These are phyloP conservation scores for Caenorhabditis remanei DNA, from an alignment of 1,140 invertebrate species.

Conservation along the genomic window DNA sequence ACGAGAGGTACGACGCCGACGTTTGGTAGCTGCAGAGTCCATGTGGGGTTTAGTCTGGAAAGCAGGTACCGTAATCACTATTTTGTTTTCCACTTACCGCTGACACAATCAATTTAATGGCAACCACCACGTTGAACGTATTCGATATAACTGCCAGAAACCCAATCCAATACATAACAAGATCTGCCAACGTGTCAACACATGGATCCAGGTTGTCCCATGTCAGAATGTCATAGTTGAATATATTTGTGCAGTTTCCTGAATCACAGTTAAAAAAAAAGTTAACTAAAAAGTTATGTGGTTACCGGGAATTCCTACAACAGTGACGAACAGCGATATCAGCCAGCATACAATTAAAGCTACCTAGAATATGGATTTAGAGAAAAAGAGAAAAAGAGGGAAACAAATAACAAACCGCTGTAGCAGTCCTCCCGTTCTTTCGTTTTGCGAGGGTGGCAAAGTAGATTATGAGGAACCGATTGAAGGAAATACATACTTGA, in stretches of 20 bases:
- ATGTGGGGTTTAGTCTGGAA: constrained; percentile 34
- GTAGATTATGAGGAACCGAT: constrained; percentile 16
- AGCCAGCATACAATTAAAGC: neutral
- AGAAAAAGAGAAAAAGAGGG: neutral
- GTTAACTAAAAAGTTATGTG: no score
- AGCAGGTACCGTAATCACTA: neutral
- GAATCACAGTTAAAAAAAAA: no score
- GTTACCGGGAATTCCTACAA: constrained; percentile 1
- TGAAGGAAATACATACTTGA: constrained; percentile 25
- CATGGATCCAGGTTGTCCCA: constrained; percentile 42
- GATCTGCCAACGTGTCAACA: constrained; percentile 8
- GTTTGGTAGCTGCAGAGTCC: constrained; percentile 21
- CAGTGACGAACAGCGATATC: neutral
- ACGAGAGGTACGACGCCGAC: neutral
- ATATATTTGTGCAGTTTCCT: constrained; percentile 37
- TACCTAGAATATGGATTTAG: neutral
- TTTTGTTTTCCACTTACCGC: neutral
- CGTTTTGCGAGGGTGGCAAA: constrained; percentile 15
- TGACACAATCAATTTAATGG: constrained; percentile 4
- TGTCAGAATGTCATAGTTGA: constrained; percentile 38
- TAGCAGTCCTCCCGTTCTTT: constrained; percentile 10
- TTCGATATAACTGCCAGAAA: constrained; percentile 21
- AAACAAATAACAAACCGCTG: neutral
- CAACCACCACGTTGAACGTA: constrained; percentile 19
- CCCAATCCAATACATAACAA: constrained; percentile 34